phyloP scores from a whole-genome alignment of 2,113 vertebrate genomes.

The Sceloporus tristichus region DNA sequence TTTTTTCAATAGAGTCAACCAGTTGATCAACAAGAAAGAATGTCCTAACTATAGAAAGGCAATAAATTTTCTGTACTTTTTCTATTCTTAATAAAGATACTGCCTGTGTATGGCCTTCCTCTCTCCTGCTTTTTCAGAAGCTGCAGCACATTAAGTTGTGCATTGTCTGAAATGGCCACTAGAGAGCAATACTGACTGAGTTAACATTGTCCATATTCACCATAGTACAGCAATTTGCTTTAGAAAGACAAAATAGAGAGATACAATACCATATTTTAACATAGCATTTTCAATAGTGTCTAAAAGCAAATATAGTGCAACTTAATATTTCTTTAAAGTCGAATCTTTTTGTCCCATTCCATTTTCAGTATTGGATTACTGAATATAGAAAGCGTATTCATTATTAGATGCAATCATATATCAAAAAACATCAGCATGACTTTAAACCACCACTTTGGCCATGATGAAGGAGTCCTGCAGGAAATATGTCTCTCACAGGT shows the following conservation, averaged over 20 bases:
- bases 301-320: not conserved
- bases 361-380: not conserved
- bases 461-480: too few relatives aligned
- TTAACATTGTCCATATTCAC: not conserved
- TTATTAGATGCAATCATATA: not conserved
- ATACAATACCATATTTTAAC: not conserved
- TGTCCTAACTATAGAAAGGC: too few relatives aligned
- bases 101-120: not conserved
- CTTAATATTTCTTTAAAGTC: too few relatives aligned
- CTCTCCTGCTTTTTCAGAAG: not conserved
- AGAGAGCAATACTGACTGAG: constrained; percentile 21
- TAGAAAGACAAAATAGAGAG: not conserved
- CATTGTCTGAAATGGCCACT: not conserved
- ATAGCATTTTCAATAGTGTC: not conserved
- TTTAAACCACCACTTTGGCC: not conserved
- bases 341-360: not conserved
- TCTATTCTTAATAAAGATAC: not conserved
- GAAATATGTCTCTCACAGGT: not conserved
- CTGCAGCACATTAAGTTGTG: not conserved
- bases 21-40: too few relatives aligned
- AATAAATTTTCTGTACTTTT: too few relatives aligned
- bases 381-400: not conserved
- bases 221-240: not conserved
- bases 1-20: too few relatives aligned
- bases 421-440: not conserved